A percentile compares a stretch with the other conserved stretches of the same genome.
Conservation (phyloP, 2,888 invertebrate genomes). For the Parnassius mnemosyne region DNA sequence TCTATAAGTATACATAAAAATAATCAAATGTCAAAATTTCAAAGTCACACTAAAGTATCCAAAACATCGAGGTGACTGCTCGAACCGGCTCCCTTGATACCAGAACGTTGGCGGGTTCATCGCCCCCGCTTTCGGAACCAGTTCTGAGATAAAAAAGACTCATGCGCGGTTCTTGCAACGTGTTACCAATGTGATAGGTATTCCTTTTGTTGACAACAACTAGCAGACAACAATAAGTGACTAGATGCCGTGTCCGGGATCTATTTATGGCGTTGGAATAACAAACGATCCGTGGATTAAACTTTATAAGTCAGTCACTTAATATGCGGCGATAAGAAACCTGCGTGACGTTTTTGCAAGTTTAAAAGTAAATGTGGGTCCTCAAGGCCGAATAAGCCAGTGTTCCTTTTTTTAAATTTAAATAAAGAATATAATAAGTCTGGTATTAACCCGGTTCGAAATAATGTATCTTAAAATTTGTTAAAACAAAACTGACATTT, state of each 20-base stretch:
- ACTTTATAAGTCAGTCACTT: slow-evolving; percentile 20
- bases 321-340: slow-evolving; percentile 10
- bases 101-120: slow-evolving; percentile 59
- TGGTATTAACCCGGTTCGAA: too few species aligned
- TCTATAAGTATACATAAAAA: background rate
- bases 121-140: slow-evolving; percentile 73
- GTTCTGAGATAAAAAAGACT: slow-evolving; percentile 59
- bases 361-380: slow-evolving; percentile 14
- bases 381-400: slow-evolving; percentile 15
- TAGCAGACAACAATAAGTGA: slow-evolving; percentile 43
- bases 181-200: slow-evolving; percentile 34
- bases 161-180: slow-evolving; percentile 41
- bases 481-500: too few species aligned
- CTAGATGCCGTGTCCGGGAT: slow-evolving; percentile 39
- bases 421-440: too few species aligned
- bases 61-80: slow-evolving; percentile 35
- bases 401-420: slow-evolving; percentile 8
- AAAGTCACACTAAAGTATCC: slow-evolving; percentile 31
- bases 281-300: slow-evolving; percentile 31
- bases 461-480: too few species aligned
- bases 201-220: slow-evolving; percentile 40
- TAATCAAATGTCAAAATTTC: slow-evolving; percentile 16
- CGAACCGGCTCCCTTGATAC: slow-evolving; percentile 54
- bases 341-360: slow-evolving; percentile 16
- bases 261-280: slow-evolving; percentile 44